phyloP scores from a whole-genome alignment of 2,113 vertebrate genomes.

The Salvator merianae region DNA sequence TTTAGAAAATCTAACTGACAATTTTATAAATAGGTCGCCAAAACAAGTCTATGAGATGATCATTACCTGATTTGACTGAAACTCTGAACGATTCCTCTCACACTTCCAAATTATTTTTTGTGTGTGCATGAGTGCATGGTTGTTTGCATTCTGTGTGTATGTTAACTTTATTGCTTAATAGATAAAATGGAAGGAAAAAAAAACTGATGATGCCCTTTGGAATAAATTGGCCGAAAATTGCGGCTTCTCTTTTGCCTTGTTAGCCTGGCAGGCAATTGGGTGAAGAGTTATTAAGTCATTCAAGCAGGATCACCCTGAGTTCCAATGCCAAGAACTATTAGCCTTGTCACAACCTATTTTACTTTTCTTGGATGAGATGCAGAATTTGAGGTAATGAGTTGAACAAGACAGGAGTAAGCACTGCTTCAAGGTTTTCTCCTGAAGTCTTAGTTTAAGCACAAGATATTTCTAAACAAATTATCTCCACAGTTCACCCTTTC shows the following conservation, averaged over 20 bases:
- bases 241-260: slow-evolving; percentile 26
- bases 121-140: too few relatives aligned
- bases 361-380: slow-evolving; percentile 22
- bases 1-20: slow-evolving; percentile 38
- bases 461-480: background rate
- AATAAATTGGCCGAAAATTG: slow-evolving; percentile 33
- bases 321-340: slow-evolving; percentile 49
- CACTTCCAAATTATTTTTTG: too few relatives aligned
- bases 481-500: background rate
- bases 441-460: background rate
- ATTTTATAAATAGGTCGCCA: slow-evolving; percentile 42
- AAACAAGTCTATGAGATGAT: slow-evolving; percentile 44
- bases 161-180: background rate
- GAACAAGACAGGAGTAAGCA: slow-evolving; percentile 20
- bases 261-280: slow-evolving; percentile 39
- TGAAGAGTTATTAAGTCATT: slow-evolving; percentile 38
- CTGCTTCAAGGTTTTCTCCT: background rate
- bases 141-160: background rate
- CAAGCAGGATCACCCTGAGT: slow-evolving; percentile 33
- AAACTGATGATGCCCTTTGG: slow-evolving; percentile 20
- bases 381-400: slow-evolving; percentile 34
- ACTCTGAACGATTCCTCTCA: slow-evolving; percentile 14
- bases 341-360: slow-evolving; percentile 34
- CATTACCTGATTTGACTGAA: slow-evolving; percentile 51
- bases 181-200: slow-evolving; percentile 28